Conservation (phyloP, 2,888 invertebrate species). For the Sabatieria punctata region DNA sequence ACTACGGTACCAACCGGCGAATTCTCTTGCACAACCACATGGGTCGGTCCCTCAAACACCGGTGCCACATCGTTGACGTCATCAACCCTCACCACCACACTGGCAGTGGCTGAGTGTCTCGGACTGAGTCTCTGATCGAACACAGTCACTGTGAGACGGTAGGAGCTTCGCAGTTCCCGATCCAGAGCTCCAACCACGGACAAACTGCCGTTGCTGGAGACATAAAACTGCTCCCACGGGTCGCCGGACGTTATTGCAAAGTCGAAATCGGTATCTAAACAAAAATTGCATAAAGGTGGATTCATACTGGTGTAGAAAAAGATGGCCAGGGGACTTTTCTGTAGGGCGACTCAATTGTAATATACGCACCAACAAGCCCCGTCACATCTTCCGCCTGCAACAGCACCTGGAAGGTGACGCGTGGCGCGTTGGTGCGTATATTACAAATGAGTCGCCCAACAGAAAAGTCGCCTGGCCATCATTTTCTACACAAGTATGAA, state of each 20-base stretch:
- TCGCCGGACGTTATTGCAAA: conserved; percentile 68
- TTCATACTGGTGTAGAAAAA: too few relatives aligned
- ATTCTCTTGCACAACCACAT: conserved; percentile 62
- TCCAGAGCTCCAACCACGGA: conserved; percentile 57
- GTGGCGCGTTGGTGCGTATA: too few relatives aligned
- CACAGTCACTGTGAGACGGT: conserved; percentile 68
- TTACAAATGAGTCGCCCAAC: too few relatives aligned
- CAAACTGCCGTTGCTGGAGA: conserved; percentile 65
- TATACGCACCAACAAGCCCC: too few relatives aligned
- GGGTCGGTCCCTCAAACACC: conserved; percentile 56
- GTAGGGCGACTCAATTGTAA: too few relatives aligned
- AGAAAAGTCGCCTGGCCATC: too few relatives aligned
- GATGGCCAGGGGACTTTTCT: too few relatives aligned
- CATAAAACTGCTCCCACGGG: conserved; percentile 57
- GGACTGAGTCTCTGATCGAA: conserved; percentile 43
- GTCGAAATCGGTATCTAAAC: conserved; percentile 57
- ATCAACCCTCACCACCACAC: conserved; percentile 53
- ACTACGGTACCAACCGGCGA: conserved; percentile 63
- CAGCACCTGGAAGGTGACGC: too few relatives aligned
- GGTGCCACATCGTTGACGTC: conserved; percentile 79
- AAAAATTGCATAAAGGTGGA: too few relatives aligned
- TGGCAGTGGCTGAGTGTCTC: conserved; percentile 50
- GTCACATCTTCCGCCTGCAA: too few relatives aligned
- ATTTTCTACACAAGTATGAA: too few relatives aligned
- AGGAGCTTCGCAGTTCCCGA: conserved; percentile 59